Conservation (phyloP, 2,113 vertebrate genomes). For the Sebastes schlegelii region DNA sequence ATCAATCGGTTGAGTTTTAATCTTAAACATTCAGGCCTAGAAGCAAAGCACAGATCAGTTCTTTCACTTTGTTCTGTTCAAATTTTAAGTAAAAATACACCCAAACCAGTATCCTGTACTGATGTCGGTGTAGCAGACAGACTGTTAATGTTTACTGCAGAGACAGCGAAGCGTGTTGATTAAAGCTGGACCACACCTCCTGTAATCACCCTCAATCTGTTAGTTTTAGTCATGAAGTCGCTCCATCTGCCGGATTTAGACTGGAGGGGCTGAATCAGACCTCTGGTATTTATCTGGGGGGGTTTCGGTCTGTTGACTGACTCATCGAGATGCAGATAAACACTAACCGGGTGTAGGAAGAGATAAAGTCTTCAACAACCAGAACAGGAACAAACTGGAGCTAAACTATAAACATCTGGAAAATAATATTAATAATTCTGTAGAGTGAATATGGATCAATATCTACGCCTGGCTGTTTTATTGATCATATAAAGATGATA, state of each 20-base stretch:
- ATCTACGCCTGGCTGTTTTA: too few relatives aligned
- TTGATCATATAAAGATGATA: not conserved
- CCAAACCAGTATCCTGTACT: too few relatives aligned
- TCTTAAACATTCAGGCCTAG: too few relatives aligned
- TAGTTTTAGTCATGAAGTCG: slow-evolving; percentile 5
- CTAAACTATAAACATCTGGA: too few relatives aligned
- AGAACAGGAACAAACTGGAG: not conserved
- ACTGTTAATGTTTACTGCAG: slow-evolving; percentile 24
- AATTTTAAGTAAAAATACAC: too few relatives aligned
- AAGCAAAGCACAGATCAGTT: too few relatives aligned
- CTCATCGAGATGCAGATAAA: slow-evolving; percentile 26
- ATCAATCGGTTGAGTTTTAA: too few relatives aligned
- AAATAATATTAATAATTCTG: too few relatives aligned
- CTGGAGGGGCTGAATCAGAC: slow-evolving; percentile 22
- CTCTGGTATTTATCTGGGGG: not conserved
- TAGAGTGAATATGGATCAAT: not conserved
- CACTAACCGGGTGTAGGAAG: slow-evolving; percentile 23
- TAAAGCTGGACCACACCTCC: slow-evolving; percentile 52
- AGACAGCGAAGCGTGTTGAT: slow-evolving; percentile 39
- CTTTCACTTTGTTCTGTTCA: too few relatives aligned
- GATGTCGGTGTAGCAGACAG: too few relatives aligned
- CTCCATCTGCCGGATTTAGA: not conserved
- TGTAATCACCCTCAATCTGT: slow-evolving; percentile 29
- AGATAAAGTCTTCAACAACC: not conserved
- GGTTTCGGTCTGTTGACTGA: not conserved